Percentiles rank a stretch among this genome's conserved stretches.
These are phyloP conservation scores for Pseudolaguvia tuberculata DNA, from an alignment of 2,113 vertebrate species.

Conservation along the genomic window DNA sequence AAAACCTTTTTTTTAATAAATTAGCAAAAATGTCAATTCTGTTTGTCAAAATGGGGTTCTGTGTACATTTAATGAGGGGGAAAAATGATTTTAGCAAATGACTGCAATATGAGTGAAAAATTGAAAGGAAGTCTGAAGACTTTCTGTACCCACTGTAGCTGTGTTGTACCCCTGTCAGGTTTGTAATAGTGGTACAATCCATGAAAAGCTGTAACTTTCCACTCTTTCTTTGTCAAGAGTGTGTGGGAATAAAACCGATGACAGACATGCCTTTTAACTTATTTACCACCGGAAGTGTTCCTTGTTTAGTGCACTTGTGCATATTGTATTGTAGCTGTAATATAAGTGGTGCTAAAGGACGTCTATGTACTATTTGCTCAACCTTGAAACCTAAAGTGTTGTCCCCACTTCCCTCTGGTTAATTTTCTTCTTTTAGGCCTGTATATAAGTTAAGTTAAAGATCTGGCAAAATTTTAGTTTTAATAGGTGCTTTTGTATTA, in stretches of 20 bases:
- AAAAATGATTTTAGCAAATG: too few relatives aligned
- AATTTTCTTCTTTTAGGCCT: background rate
- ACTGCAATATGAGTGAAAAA: too few relatives aligned
- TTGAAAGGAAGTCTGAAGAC: too few relatives aligned
- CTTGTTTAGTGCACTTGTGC: background rate
- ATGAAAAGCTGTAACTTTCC: conserved; percentile 44
- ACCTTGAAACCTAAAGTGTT: conserved; percentile 15
- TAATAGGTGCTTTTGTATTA: background rate
- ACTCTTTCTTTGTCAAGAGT: conserved; percentile 35
- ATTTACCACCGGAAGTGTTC: background rate
- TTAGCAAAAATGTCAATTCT: too few relatives aligned
- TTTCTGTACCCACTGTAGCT: too few relatives aligned
- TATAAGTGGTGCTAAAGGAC: conserved; percentile 18
- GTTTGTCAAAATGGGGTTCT: too few relatives aligned
- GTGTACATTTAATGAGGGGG: too few relatives aligned
- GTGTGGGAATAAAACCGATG: conserved; percentile 18
- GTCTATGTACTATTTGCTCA: conserved; percentile 26
- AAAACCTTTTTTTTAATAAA: too few relatives aligned
- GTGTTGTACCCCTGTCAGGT: background rate
- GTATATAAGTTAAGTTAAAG: too few relatives aligned
- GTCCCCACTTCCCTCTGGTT: conserved; percentile 24
- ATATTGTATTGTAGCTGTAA: conserved; percentile 12
- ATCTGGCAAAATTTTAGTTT: too few relatives aligned
- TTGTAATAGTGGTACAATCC: conserved; percentile 35
- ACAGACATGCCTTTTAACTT: background rate